Base-by-base conservation (phyloP, 1,140 invertebrate species). In the Caenorhabditis inopinata region DNA sequence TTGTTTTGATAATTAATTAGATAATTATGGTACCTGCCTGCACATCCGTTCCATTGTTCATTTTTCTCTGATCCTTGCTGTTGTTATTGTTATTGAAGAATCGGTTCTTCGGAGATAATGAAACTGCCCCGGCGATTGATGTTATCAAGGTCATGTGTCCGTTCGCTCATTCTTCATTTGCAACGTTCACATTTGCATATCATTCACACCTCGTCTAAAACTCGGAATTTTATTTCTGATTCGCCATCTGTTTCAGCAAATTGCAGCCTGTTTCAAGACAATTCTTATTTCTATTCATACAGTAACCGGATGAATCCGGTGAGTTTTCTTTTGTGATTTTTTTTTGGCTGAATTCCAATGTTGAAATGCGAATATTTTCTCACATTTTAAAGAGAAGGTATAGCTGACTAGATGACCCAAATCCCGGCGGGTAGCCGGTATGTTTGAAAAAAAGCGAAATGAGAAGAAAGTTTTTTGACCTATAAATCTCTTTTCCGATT, bases 381-480 rank as follows among this genome's bases (percentile, higher is more conserved):
- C n/a, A n/a, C n/a, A n/a, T n/a, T n/a, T n/a, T n/a, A n/a, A 68
- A 42, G 21, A 68, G 32, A 38, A 68, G n/a, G 32, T 68, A 68
- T 38, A 68, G 58, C 25, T 38, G 58, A 38, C 58, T 38, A 68
- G 58, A 12, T 38, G 58, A 38, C 58, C 58, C 12, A 68, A 21
- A 68, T 68, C 32, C 58, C 27, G 3, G 3, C 23, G 25, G 2
- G 14, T 38, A 3, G 12, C 16, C 27, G 53, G n/a, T 7, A 48
- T 18, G 23, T n/a, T 7, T 14, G 4, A 16, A 38, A 42, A 68
- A 68, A 68, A 38, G 58, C 12, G 32, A 68, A 68, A 68, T 18
- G 16, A 68, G 38, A 68, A 58, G 51, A 68, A 68, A 68, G 58
- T 68, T 68, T 68, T 68, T 68, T 68, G 58, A 68, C 58, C 58